Conservation (phyloP, 2,113 vertebrate genomes). For the Notothenia coriiceps region DNA sequence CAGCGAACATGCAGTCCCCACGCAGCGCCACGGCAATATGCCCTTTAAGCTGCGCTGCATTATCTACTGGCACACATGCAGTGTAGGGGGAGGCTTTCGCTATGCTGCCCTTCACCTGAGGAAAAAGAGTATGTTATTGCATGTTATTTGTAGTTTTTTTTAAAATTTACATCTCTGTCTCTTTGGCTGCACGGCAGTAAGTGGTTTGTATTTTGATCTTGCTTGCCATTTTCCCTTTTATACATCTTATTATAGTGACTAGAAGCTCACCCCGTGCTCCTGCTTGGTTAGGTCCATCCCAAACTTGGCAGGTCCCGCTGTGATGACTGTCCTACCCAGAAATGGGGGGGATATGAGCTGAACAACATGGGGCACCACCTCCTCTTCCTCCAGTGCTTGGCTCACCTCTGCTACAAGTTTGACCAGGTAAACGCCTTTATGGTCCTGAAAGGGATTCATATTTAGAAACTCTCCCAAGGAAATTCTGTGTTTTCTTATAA, state of each 20-base stretch:
- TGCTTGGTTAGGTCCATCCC: constrained; percentile 86
- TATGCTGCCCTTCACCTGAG: constrained; percentile 84
- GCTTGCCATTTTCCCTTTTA: too few species aligned
- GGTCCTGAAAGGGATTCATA: constrained; percentile 48
- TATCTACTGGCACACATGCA: constrained; percentile 82
- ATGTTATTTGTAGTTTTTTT: background rate
- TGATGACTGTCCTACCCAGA: constrained; percentile 83
- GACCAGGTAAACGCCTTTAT: constrained; percentile 82
- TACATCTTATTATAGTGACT: background rate
- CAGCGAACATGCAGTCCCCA: constrained; percentile 87
- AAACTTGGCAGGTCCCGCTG: constrained; percentile 87
- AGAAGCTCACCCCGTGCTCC: constrained; percentile 84
- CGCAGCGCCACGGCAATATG: constrained; percentile 81
- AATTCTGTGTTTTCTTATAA: background rate
- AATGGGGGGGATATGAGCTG: constrained; percentile 87
- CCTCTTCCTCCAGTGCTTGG: constrained; percentile 74
- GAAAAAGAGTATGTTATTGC: background rate
- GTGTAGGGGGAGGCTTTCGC: constrained; percentile 81
- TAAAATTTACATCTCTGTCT: too few species aligned
- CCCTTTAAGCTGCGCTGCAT: constrained; percentile 73
- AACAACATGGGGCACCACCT: constrained; percentile 80
- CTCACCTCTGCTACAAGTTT: constrained; percentile 86
- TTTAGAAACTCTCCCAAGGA: background rate
- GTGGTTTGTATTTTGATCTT: too few species aligned
- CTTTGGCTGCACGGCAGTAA: too few species aligned